These are phyloP conservation scores for Amaurobius ferox DNA, from an alignment of 2,888 invertebrate genomes.

Conservation along the genomic window DNA sequence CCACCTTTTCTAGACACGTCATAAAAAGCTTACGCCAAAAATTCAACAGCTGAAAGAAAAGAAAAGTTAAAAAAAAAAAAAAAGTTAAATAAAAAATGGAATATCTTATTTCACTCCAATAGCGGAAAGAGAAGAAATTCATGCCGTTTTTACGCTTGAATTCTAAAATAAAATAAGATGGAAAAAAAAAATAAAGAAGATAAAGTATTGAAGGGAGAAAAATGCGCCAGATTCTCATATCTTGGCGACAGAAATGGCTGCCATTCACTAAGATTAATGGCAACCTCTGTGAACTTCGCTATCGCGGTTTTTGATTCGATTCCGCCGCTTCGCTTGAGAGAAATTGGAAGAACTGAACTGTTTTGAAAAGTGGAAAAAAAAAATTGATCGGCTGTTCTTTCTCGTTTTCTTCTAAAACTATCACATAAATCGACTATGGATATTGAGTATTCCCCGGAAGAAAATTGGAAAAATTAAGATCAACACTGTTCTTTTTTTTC, in stretches of 20 bases:
- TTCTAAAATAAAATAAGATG: constrained; percentile 44
- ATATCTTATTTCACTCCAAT: constrained; percentile 12
- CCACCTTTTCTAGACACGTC: constrained; percentile 11
- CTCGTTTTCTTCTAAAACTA: constrained; percentile 15
- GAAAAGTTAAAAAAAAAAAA: neutral
- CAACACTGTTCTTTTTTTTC: neutral
- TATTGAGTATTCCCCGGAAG: neutral
- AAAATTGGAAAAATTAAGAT: constrained; percentile 20
- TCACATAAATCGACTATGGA: constrained; percentile 45
- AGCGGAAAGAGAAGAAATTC: constrained; percentile 6
- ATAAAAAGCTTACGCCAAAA: constrained; percentile 5
- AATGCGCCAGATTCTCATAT: constrained; percentile 18
- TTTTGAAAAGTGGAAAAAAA: constrained; percentile 7
- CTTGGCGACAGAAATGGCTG: constrained; percentile 52
- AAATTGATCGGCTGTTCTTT: neutral
- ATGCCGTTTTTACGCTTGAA: constrained; percentile 42
- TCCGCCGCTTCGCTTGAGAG: constrained; percentile 11
- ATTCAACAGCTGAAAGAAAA: constrained; percentile 3
- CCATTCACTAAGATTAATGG: constrained; percentile 49
- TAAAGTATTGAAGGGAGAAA: constrained; percentile 14
- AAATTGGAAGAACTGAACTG: constrained; percentile 13
- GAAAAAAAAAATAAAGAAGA: constrained; percentile 4
- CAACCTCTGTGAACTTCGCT: constrained; percentile 31
- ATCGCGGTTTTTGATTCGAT: constrained; percentile 53
- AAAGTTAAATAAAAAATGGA: neutral